phyloP scores from a whole-genome alignment of 2,888 invertebrate species.

The Thereva unica region DNA sequence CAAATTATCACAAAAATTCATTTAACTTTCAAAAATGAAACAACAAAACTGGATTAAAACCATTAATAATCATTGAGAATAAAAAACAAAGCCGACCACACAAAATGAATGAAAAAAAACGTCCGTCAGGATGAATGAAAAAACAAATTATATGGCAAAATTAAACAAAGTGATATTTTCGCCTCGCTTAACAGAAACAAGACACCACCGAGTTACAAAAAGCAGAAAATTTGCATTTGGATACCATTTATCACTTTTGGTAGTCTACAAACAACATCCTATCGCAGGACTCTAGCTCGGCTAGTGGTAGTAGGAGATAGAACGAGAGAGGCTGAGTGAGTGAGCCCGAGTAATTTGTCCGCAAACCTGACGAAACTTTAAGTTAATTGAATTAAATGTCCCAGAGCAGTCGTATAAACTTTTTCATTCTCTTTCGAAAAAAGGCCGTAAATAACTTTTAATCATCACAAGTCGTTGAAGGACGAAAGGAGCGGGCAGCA shows the following conservation, averaged over 20 bases:
- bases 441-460: slow-evolving; percentile 33
- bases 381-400: slow-evolving; percentile 40
- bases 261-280: background rate
- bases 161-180: background rate
- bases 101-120: too few species aligned
- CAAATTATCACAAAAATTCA: too few species aligned
- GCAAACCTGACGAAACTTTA: slow-evolving; percentile 37
- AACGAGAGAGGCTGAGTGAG: background rate
- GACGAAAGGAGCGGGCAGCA: background rate
- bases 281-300: too few species aligned
- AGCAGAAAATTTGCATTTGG: slow-evolving; percentile 15
- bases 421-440: slow-evolving; percentile 28
- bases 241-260: slow-evolving; percentile 4
- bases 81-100: too few species aligned
- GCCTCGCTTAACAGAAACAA: too few species aligned
- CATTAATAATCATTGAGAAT: too few species aligned
- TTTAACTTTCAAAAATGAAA: too few species aligned
- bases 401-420: slow-evolving; percentile 36
- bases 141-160: background rate
- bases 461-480: slow-evolving; percentile 30
- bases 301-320: too few species aligned
- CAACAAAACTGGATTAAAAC: too few species aligned
- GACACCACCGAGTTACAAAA: background rate
- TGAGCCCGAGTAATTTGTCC: slow-evolving; percentile 25
- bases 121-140: background rate